Conservation (phyloP, 2,113 vertebrate species). For the Alouatta palliata region DNA sequence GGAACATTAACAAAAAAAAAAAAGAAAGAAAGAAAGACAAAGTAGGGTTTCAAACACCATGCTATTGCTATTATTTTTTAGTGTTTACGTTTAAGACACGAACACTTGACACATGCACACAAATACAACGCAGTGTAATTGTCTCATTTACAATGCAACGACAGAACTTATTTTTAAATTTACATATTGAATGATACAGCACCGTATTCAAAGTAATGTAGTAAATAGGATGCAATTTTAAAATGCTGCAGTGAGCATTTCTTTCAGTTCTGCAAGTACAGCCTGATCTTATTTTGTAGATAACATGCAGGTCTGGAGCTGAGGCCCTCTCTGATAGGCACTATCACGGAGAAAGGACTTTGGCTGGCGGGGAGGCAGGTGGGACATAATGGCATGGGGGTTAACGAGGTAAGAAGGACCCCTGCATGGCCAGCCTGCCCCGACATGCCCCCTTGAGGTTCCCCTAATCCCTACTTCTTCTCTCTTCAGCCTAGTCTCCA, state of each 20-base stretch:
- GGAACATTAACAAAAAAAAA: neutral
- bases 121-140: neutral
- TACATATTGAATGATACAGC: neutral
- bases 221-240: neutral
- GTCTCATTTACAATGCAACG: neutral
- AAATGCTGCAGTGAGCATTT: neutral
- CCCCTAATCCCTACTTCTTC: neutral
- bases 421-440: neutral
- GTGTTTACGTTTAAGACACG: constrained; percentile 12
- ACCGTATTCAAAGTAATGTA: neutral
- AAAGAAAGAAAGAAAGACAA: neutral
- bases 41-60: neutral
- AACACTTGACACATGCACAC: neutral
- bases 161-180: neutral
- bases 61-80: neutral
- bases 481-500: neutral
- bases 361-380: neutral
- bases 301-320: neutral
- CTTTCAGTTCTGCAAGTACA: neutral
- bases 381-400: neutral
- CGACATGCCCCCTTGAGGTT: accelerated
- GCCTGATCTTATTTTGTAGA: neutral
- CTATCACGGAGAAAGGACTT: accelerated
- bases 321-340: neutral
- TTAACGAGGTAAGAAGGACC: neutral